These are phyloP conservation scores for Sthenelais limicola DNA, from an alignment of 2,888 invertebrate genomes.

Conservation along the genomic window DNA sequence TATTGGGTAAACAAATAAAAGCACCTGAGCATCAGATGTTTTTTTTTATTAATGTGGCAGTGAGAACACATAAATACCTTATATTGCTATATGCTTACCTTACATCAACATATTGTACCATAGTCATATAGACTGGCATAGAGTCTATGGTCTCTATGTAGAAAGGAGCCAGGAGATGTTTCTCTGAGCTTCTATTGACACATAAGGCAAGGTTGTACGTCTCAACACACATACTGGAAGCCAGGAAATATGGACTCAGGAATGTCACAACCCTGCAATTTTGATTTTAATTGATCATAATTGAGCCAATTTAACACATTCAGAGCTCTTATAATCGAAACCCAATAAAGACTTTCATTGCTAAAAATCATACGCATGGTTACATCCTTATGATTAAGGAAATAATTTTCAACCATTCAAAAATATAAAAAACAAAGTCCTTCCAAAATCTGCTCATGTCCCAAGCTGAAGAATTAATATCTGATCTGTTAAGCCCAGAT, in stretches of 20 bases:
- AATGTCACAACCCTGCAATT: constrained; percentile 59
- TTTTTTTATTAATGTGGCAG: not conserved
- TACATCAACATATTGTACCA: constrained; percentile 66
- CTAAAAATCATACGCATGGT: no score
- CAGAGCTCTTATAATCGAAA: no score
- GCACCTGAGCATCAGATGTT: not conserved
- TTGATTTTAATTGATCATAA: no score
- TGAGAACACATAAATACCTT: not conserved
- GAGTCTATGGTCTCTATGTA: constrained; percentile 56
- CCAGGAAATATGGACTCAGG: constrained; percentile 59
- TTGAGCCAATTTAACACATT: no score
- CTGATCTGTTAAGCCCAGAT: no score
- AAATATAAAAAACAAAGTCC: no score
- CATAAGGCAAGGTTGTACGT: constrained; percentile 67
- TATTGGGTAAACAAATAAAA: no score
- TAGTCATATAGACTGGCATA: constrained; percentile 63
- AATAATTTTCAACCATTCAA: no score
- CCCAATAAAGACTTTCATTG: no score
- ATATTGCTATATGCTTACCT: constrained; percentile 55
- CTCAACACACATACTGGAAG: constrained; percentile 60
- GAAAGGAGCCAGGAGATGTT: constrained; percentile 60
- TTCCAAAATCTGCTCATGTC: no score
- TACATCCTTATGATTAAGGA: no score
- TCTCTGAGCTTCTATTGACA: constrained; percentile 56
- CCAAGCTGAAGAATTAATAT: no score